Evolutionary conservation across 2,113 vertebrate genomes (phyloP), one percentile per base, ranked within the genome.

Genomic region (Helogale parvula): DNA sequence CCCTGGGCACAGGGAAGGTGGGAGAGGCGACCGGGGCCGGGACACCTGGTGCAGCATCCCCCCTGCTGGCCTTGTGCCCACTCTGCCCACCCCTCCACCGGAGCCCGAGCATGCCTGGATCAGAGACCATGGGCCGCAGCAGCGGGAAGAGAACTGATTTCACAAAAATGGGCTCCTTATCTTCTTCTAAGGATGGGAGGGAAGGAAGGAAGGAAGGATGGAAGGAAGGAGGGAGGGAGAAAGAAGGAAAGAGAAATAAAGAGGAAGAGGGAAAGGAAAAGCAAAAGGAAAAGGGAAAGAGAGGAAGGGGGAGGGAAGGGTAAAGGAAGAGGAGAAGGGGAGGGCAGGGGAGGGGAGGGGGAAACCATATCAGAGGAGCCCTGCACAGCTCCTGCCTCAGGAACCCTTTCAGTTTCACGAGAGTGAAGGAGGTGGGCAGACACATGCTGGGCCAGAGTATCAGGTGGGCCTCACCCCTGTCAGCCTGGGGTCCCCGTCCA

Each of bases 401-500:
- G n/a, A 77, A 21, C 12, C 13, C 13, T 19, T 10, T 19, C 31
- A 2, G 38, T 16, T 17, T 52, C 15, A 16, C 0, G 5, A 29
- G 12, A 8, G 0, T 0, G 6, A 3, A 33, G 21, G 4, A 10
- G n/a, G 11, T 1, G 29, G 5, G 72, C 3, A 0, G 54, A 57
- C 57, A 23, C 21, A 7, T 23, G 6, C 54, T 0, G 9, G 57
- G 71, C 29, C 87, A 10, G 38, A 31, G 38, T 11, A 6, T 41
- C 63, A 23, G 1, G 54, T 25, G 29, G 33, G 29, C 21, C 35
- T 76, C n/a, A 9, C 35, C 7, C 1, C 4, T 19, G 54, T 33
- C 60, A 66, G 60, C 69, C 50, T 41, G 17, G 7, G 10, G 77
- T 23, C 66, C 52, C 38, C 47, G 0, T 4, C 5, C 29, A 31